These are phyloP conservation scores for Elmis aenea DNA, from an alignment of 2,888 invertebrate species.

Conservation along the genomic window DNA sequence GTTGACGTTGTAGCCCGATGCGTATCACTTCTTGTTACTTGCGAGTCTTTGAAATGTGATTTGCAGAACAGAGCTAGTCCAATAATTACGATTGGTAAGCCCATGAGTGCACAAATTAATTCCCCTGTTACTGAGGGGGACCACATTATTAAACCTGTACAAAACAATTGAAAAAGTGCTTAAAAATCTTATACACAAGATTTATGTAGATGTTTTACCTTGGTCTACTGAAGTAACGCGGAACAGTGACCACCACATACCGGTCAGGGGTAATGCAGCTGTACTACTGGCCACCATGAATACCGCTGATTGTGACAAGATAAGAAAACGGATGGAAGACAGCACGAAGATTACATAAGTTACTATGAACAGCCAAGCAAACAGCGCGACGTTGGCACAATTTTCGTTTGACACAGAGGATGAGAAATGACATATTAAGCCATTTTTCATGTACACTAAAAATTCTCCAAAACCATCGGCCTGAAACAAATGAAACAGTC, in stretches of 20 bases:
- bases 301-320: slow-evolving; percentile 54
- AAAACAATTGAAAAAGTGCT: slow-evolving; percentile 2
- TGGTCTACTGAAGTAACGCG: slow-evolving; percentile 46
- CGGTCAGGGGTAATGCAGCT: slow-evolving; percentile 51
- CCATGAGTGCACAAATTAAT: slow-evolving; percentile 55
- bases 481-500: slow-evolving; percentile 25
- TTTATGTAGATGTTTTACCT: no score
- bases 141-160: slow-evolving; percentile 49
- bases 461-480: slow-evolving; percentile 35
- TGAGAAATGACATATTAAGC: slow-evolving; percentile 41
- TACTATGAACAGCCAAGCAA: slow-evolving; percentile 50
- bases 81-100: slow-evolving; percentile 53
- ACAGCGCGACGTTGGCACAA: slow-evolving; percentile 35
- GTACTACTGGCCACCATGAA: slow-evolving; percentile 53
- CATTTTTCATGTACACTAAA: slow-evolving; percentile 39
- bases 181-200: no score
- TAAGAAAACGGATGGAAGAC: slow-evolving; percentile 50
- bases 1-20: no score
- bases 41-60: slow-evolving; percentile 41
- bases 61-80: slow-evolving; percentile 52
- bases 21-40: not conserved
- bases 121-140: slow-evolving; percentile 57
- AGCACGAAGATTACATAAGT: slow-evolving; percentile 49
- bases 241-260: slow-evolving; percentile 57
- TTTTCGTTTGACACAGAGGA: slow-evolving; percentile 22